These are phyloP conservation scores for Argyresthia albistria DNA, from an alignment of 2,888 invertebrate species.

Conservation along the genomic window DNA sequence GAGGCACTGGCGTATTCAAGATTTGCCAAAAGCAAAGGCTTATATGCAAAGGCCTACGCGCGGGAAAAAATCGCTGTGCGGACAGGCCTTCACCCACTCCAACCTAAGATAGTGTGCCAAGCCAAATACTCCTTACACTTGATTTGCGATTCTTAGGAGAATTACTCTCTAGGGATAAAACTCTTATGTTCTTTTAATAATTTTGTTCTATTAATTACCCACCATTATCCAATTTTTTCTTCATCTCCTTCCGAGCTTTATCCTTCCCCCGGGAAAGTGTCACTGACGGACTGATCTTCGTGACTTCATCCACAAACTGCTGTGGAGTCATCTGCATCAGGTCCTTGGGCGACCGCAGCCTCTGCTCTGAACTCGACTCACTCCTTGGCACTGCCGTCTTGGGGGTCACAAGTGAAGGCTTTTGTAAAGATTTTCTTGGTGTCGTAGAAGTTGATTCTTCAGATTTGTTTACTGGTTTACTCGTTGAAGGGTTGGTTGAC, in stretches of 20 bases:
- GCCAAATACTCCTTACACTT: no score
- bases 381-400: constrained; percentile 37
- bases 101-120: no score
- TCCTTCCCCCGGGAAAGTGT: constrained; percentile 74
- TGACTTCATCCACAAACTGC: constrained; percentile 27
- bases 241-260: constrained; percentile 71
- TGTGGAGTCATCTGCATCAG: constrained; percentile 29
- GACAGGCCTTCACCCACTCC: no score
- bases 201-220: constrained; percentile 5
- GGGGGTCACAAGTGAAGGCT: constrained; percentile 20
- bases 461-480: neutral
- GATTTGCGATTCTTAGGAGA: no score
- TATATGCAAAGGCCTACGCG: no score
- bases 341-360: constrained; percentile 38
- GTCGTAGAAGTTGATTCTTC: neutral
- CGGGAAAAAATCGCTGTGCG: no score
- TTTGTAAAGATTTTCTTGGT: neutral
- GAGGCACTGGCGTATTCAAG: no score
- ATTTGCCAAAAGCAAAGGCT: no score
- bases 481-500: neutral
- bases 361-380: constrained; percentile 49
- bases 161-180: no score
- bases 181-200: neutral
- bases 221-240: constrained; percentile 53
- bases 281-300: constrained; percentile 68